These are phyloP conservation scores for Eurystomus glaucurus DNA, from an alignment of 2,797 vertebrate species.

Conservation along the genomic window DNA sequence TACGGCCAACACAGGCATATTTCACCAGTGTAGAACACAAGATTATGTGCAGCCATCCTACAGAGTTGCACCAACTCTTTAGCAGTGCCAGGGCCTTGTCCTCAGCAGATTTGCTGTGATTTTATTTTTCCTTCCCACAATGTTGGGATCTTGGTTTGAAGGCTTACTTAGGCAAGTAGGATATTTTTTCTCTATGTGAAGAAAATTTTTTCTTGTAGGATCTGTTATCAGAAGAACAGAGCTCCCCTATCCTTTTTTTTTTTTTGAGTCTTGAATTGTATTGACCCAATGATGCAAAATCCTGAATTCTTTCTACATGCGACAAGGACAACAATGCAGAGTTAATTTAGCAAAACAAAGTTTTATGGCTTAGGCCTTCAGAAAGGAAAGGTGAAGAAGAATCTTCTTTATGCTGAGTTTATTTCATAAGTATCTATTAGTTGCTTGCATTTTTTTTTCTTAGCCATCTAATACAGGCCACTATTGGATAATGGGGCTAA, in stretches of 20 bases:
- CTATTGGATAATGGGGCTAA: background rate
- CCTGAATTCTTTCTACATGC: background rate
- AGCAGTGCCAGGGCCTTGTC: background rate
- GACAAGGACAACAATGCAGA: background rate
- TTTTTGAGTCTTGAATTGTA: background rate
- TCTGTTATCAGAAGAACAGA: background rate
- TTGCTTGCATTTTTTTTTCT: background rate
- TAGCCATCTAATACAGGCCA: background rate
- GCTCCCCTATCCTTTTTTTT: background rate
- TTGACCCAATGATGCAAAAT: background rate
- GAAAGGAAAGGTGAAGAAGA: background rate
- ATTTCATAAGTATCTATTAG: background rate
- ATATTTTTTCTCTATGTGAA: background rate
- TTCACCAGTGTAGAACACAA: fast-evolving
- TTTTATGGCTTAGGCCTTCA: background rate
- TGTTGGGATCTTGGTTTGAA: background rate
- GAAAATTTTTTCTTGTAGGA: background rate
- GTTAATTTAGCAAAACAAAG: background rate
- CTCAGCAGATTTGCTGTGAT: background rate
- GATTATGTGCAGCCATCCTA: background rate
- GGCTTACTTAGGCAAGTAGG: background rate
- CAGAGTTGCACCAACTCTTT: background rate
- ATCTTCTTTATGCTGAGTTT: background rate
- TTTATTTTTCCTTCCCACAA: background rate
- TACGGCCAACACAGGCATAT: fast-evolving